phyloP scores from a whole-genome alignment of 2,888 invertebrate species.

The Pomacea canaliculata region DNA sequence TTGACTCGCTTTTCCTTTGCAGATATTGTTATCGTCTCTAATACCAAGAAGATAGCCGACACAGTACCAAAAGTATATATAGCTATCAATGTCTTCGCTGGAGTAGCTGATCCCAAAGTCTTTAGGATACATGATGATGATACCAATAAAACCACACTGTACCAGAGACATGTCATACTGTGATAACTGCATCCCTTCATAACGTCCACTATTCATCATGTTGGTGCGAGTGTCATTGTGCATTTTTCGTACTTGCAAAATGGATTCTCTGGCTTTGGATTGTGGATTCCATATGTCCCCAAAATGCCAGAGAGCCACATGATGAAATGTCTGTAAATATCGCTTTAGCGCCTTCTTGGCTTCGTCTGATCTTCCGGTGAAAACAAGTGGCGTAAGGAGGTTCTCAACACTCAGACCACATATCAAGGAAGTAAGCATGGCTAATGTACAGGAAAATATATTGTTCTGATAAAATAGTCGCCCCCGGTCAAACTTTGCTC shows the following conservation, averaged over 20 bases:
- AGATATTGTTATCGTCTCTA: slow-evolving; percentile 74
- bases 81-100: slow-evolving; percentile 79
- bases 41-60: slow-evolving; percentile 86
- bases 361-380: slow-evolving; percentile 80
- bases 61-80: slow-evolving; percentile 87
- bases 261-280: slow-evolving; percentile 70
- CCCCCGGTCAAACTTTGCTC: slow-evolving; percentile 72
- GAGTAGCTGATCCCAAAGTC: slow-evolving; percentile 77
- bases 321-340: slow-evolving; percentile 84
- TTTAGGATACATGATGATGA: slow-evolving; percentile 76
- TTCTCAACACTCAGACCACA: slow-evolving; percentile 82
- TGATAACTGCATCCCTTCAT: slow-evolving; percentile 73
- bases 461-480: slow-evolving; percentile 81
- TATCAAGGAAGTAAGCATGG: slow-evolving; percentile 83
- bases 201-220: slow-evolving; percentile 38
- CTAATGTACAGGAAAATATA: slow-evolving; percentile 78
- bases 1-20: slow-evolving; percentile 43
- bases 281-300: slow-evolving; percentile 75
- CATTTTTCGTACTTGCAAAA: slow-evolving; percentile 70
- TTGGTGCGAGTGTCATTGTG: slow-evolving; percentile 73
- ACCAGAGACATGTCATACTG: slow-evolving; percentile 89
- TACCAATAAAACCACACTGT: slow-evolving; percentile 89
- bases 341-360: slow-evolving; percentile 79
- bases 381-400: slow-evolving; percentile 79
- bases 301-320: slow-evolving; percentile 84